Evolutionary conservation across 2,113 vertebrate genomes (phyloP).

Genomic region (Cheilinus undulatus): DNA sequence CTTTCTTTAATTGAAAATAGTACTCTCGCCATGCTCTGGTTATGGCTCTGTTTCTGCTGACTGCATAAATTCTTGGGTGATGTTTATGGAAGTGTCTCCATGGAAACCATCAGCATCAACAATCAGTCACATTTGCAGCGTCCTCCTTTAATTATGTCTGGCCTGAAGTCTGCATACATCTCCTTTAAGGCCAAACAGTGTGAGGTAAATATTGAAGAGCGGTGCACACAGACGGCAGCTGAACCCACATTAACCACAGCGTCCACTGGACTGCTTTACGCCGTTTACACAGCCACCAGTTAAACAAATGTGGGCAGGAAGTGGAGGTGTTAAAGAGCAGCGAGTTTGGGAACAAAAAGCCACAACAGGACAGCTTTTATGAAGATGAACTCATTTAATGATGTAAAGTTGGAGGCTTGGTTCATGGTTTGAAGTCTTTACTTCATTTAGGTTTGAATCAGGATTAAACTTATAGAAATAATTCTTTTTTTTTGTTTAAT

Average conservation of each 20-base stretch:
- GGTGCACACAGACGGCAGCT: conserved; percentile 26
- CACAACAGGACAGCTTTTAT: too few species aligned
- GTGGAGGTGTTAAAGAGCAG: conserved; percentile 26
- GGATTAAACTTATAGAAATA: too few species aligned
- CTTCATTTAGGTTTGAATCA: too few species aligned
- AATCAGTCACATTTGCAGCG: background rate
- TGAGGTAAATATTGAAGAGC: conserved; percentile 4
- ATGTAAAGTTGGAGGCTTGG: too few species aligned
- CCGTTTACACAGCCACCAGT: conserved; percentile 44
- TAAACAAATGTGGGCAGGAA: conserved; percentile 41
- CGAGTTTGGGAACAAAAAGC: background rate
- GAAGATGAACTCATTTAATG: too few species aligned
- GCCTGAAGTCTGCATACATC: background rate
- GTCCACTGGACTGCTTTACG: conserved; percentile 12
- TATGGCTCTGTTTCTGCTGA: background rate
- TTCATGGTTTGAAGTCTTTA: too few species aligned
- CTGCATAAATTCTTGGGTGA: background rate
- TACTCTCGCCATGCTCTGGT: background rate
- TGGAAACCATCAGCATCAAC: too few species aligned
- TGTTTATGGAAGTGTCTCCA: background rate
- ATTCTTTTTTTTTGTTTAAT: too few species aligned
- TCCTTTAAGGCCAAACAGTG: background rate
- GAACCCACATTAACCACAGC: conserved; percentile 35
- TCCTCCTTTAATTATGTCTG: background rate
- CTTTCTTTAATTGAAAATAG: conserved; percentile 10